Evolutionary conservation across 2,888 invertebrate species (phyloP).

Genomic region (Acanthosoma haemorrhoidale): DNA sequence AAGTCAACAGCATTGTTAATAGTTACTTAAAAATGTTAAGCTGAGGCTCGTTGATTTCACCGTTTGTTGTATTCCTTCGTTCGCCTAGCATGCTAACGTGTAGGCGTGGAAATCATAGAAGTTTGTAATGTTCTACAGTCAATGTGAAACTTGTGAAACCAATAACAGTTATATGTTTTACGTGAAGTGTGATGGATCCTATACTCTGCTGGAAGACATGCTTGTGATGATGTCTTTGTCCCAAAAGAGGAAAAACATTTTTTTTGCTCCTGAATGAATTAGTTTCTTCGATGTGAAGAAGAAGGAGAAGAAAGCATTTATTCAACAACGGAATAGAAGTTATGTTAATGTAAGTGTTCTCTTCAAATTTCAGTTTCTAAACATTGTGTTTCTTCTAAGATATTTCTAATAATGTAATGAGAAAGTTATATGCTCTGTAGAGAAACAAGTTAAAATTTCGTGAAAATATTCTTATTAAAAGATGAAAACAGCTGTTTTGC

Average conservation of each 20-base stretch:
- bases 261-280: neutral
- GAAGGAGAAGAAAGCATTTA: neutral
- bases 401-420: neutral
- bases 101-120: neutral
- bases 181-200: neutral
- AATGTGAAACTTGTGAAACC: neutral
- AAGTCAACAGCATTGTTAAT: neutral
- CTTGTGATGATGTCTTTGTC: no score
- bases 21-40: neutral
- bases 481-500: conserved; percentile 8
- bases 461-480: conserved; percentile 1
- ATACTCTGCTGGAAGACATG: neutral
- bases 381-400: neutral
- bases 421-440: neutral
- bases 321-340: neutral
- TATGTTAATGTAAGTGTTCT: neutral
- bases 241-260: no score
- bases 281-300: neutral
- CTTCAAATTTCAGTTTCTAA: neutral
- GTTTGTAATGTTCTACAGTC: neutral
- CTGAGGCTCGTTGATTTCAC: conserved; percentile 6
- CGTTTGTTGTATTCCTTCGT: no score
- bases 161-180: neutral
- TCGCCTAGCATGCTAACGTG: no score
- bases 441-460: no score